Evolutionary conservation across 2,888 invertebrate species (phyloP), one percentile per base, ranked within the genome.

Genomic region (Rhingia rostrata): DNA sequence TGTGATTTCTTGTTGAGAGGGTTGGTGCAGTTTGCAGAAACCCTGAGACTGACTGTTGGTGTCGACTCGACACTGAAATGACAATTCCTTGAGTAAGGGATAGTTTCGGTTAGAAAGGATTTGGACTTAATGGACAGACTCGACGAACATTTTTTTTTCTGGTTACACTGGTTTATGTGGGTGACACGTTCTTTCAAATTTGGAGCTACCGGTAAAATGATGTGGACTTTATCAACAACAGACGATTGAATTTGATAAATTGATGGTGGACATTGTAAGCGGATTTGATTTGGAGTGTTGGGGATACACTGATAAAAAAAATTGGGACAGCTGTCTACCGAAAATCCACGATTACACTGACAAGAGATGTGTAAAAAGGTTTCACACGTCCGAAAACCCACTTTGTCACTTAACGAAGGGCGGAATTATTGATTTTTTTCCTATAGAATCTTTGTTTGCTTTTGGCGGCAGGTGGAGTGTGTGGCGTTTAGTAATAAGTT

Each of bases 401-500:
- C 70, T 66, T 22, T 22, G 41, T 39, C 53, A 84, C 74, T 89
- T 88, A 87, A 89, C 88, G 89, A 90, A 89, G 88, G 88, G 88
- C 88, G 86, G 87, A 87, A 75, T 87, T 88, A 91, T 90, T 89
- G 91, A 91, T 91, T 90, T 91, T 90, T 88, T 87, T 86, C 39
- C 14, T 9, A n/a, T 58, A 12, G 4, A 43, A 45, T 33, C 43
- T 67, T 75, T 41, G 43, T 12, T 49, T n/a, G 30, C 14, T 4
- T 54, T 69, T 53, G 35, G 49, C 78, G 78, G 10, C 66, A 77
- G 86, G 72, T 84, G 83, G 78, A 69, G 75, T 66, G 1, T 45
- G 35, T 70, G 41, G 14, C 39, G 67, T 7, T 79, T 61, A 37
- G 22, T 1, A 22, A 43, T 12, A 37, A 39, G 37, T 58, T 78